Evolutionary conservation across 2,797 vertebrate genomes (phyloP), one percentile per base, ranked within the genome.

Genomic region (Pseudochirops cupreus): DNA sequence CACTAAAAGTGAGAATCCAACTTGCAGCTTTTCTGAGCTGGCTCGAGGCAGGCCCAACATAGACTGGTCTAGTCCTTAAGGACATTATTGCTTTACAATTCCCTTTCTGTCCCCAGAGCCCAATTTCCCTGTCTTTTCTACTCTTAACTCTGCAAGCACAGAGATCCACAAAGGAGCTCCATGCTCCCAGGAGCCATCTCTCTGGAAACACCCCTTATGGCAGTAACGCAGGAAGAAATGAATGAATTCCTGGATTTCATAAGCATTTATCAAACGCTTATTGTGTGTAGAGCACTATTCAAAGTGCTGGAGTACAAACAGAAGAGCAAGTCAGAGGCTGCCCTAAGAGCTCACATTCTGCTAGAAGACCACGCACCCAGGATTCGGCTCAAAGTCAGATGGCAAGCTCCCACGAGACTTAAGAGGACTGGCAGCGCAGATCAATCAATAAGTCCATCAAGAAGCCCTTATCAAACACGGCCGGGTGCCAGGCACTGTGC

Each of bases 1-100:
- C 74, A 87, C 74, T 50, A 28, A 39, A 87, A 87, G 74, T 87
- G 74, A 87, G 74, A 87, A 87, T 87, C 39, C 74, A 87, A 87
- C 74, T 87, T 87, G 39, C 74, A 87, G 39, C 74, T 50, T 50
- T 87, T 24, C 74, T 50, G 74, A 87, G 74, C 39, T 87, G 74
- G 24, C 74, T 87, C 1, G 3, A 87, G 39, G 74, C 74, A 87
- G 74, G 24, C 39, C 39, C 24, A 50, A 12, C 39, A 26, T 1
- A 87, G 74, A 87, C 39, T 87, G 7, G 39, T 26, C 39, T 87
- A 26, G 21, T 87, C 39, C 74, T 87, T 26, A 26, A 87, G 39
- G 74, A 50, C 74, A 87, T 87, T 11, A 87, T 87, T 87, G 39
- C 74, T 87, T 82, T 28, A 87, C 24, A 87, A 9, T 12, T 87